Evolutionary conservation across 2,797 vertebrate species (phyloP), one percentile per base, ranked within the genome.

Genomic region (Podargus strigoides): DNA sequence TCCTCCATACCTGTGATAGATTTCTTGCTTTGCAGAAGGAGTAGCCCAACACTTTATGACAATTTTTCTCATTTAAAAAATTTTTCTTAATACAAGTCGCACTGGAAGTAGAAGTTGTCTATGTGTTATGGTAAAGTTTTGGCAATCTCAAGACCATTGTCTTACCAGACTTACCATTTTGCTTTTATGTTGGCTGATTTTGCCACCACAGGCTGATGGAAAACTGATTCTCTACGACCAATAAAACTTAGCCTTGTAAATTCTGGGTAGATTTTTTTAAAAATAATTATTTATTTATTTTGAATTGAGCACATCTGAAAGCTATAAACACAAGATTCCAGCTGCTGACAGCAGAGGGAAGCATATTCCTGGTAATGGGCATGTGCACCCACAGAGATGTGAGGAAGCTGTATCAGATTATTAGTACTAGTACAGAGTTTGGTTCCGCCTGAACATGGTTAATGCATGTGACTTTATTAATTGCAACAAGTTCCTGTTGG

Each of bases 401-500:
- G 82, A 44, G 70, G 60, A 95, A 93, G 87, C 90, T 96, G 96
- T 80, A 95, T 96, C 95, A 75, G 88, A 93, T 97, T 93, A 84
- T 72, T 91, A 69, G 2, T 41, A 46, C 34, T n/a, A 69, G 91
- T 36, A 90, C 96, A 97, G 96, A 90, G 97, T 94, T 93, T 72
- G 60, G 72, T 93, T 92, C 77, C 9, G 76, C 86, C 93, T 93
- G 75, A 91, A 96, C 94, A 90, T 95, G 97, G 97, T 97, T 96
- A 92, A 97, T 97, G 97, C 93, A 79, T 95, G 96, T 95, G 98
- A 97, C 82, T 98, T 98, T 97, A 97, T 98, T 98, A 98, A 98
- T 98, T 97, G 92, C 96, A 95, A 94, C 96, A 97, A 98, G 98
- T 98, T 98, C 98, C 98, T 98, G 97, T 98, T 98, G 98, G 98